These are phyloP conservation scores for Daphoenositta chrysoptera DNA, from an alignment of 2,113 vertebrate species.

Conservation along the genomic window DNA sequence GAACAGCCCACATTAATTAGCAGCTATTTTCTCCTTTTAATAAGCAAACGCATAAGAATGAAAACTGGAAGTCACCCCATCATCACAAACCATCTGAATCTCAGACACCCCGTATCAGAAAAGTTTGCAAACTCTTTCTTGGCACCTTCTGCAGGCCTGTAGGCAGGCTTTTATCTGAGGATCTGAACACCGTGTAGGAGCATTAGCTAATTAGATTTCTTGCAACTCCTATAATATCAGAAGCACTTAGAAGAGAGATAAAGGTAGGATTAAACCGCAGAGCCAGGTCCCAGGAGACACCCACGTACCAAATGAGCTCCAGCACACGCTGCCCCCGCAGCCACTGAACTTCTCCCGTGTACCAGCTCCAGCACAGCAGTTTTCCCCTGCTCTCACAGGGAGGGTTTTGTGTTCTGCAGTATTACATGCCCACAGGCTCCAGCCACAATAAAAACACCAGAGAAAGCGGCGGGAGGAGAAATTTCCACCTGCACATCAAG, in stretches of 20 bases:
- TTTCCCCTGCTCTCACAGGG: background rate
- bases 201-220: slow-evolving; percentile 32
- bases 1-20: background rate
- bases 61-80: background rate
- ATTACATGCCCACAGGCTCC: background rate
- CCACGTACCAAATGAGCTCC: accelerated
- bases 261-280: background rate
- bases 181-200: background rate
- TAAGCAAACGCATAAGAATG: background rate
- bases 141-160: background rate
- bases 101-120: background rate
- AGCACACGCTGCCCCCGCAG: background rate
- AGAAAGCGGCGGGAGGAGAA: background rate
- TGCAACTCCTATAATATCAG: background rate
- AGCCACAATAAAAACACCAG: background rate
- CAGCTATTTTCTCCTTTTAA: background rate
- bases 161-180: background rate
- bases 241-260: background rate
- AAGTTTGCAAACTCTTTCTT: background rate
- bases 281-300: background rate
- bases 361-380: background rate
- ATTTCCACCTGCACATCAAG: background rate
- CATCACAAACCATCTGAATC: background rate
- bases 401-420: accelerated
- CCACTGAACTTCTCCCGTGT: accelerated